Evolutionary conservation across 2,888 invertebrate genomes (phyloP), one percentile per base, ranked within the genome.

Genomic region (Andrena trimmerana): DNA sequence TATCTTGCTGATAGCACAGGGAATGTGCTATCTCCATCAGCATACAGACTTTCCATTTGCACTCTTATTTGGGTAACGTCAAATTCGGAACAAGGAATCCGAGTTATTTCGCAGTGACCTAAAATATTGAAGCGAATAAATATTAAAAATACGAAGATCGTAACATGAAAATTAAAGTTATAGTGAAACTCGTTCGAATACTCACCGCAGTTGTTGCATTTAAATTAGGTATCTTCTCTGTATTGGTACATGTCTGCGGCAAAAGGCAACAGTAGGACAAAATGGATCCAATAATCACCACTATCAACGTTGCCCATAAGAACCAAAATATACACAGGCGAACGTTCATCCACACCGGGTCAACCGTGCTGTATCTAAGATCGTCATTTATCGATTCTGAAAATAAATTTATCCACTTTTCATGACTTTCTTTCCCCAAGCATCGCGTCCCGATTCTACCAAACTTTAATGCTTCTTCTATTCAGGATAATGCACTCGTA

Each of bases 241-340:
- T 20, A 13, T 59, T 60, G 33, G 60, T 6, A 54, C 90, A 90
- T 10, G 81, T 59, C 13, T 78, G 75, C 5, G 87, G 87, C 10
- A 75, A 16, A 13, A 88, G 36, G 62, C 89, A 90, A 57, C 81
- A 90, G 62, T 90, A 87, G 5, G 83, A 88, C 6, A 90, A 63
- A 66, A 92, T 76, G 29, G 88, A 89, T 42, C 89, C 60, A n/a
- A 90, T 20, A 20, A 92, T 69, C 27, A 91, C 87, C 3, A 87
- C 67, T 65, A 90, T 60, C 36, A 92, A 85, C 4, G 86, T 84
- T 6, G 75, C 76, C 92, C 92, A 92, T 31, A 92, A 89, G 6
- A 83, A 78, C 92, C 92, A 92, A 78, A 92, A 92, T 24, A 92
- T 78, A 70, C 86, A 89, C 10, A 92, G 71, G 4, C 92, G 91